These are phyloP conservation scores for Ciconia maguari DNA, from an alignment of 2,113 vertebrate species.

Conservation along the genomic window DNA sequence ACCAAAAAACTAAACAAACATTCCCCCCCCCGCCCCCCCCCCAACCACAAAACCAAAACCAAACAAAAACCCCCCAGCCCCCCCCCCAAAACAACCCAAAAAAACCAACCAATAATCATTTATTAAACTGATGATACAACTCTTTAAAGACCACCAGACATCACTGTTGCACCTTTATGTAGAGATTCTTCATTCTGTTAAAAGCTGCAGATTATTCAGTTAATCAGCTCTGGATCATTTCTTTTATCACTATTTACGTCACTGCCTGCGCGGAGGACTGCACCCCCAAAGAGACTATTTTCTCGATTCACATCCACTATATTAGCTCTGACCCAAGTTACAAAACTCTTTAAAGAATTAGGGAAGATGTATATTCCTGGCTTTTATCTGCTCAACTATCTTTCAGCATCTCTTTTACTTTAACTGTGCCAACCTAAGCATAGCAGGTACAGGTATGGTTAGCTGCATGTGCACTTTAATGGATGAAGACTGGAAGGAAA, in stretches of 20 bases:
- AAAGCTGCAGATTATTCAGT: not conserved
- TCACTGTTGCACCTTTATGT: not conserved
- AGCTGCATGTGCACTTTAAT: not conserved
- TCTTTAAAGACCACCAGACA: not conserved
- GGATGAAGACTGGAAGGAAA: not conserved
- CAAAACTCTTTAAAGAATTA: not conserved
- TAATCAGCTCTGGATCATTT: not conserved
- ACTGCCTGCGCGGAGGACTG: accelerated
- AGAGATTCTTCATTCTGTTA: not conserved
- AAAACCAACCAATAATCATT: not conserved
- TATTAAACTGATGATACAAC: not conserved
- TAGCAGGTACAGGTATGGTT: not conserved
- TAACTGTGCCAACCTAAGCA: not conserved
- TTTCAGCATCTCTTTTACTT: not conserved
- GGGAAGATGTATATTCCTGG: not conserved
- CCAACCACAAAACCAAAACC: too few species aligned
- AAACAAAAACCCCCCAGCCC: too few species aligned
- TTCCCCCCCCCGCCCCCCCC: too few species aligned
- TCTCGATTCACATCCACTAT: not conserved
- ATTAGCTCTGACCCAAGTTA: not conserved
- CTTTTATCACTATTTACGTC: not conserved
- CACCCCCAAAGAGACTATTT: not conserved
- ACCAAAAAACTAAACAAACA: too few species aligned
- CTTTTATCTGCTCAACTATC: not conserved
- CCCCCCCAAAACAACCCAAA: too few species aligned